These are phyloP conservation scores for Temnothorax curvispinosus DNA, from an alignment of 1,140 invertebrate genomes.

Conservation along the genomic window DNA sequence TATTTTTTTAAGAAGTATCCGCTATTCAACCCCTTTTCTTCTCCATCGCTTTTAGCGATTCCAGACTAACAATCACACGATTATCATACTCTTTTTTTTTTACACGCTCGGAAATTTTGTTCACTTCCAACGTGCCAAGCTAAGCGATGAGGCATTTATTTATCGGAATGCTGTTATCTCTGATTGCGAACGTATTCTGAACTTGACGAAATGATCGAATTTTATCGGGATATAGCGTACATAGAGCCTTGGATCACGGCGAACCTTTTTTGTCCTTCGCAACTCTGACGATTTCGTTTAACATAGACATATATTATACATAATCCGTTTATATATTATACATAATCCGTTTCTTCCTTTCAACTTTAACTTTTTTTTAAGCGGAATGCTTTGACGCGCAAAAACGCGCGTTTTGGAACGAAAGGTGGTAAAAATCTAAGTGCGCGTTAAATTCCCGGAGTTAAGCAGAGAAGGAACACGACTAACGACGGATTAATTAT, in stretches of 20 bases:
- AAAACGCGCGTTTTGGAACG: background rate
- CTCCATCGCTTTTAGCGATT: background rate
- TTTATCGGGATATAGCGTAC: slow-evolving; percentile 34
- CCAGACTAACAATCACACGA: background rate
- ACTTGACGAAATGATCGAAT: background rate
- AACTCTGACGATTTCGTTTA: slow-evolving; percentile 36
- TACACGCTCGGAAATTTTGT: background rate
- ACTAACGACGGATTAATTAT: slow-evolving; percentile 43
- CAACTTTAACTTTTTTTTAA: background rate
- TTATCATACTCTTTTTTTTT: background rate
- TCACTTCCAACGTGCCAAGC: slow-evolving; percentile 25
- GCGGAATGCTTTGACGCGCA: background rate
- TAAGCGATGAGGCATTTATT: background rate
- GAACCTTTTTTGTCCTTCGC: background rate
- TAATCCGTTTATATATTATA: background rate
- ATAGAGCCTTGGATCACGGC: slow-evolving; percentile 36
- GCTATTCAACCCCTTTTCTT: background rate
- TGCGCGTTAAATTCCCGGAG: slow-evolving; percentile 1
- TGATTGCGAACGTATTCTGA: background rate
- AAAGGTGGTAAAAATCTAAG: background rate
- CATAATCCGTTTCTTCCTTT: slow-evolving; percentile 8
- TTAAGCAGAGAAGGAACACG: slow-evolving; percentile 27
- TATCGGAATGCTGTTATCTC: background rate
- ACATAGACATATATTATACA: background rate
- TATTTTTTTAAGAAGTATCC: background rate